phyloP scores from a whole-genome alignment of 2,797 vertebrate genomes.

The Cyprinella venusta region DNA sequence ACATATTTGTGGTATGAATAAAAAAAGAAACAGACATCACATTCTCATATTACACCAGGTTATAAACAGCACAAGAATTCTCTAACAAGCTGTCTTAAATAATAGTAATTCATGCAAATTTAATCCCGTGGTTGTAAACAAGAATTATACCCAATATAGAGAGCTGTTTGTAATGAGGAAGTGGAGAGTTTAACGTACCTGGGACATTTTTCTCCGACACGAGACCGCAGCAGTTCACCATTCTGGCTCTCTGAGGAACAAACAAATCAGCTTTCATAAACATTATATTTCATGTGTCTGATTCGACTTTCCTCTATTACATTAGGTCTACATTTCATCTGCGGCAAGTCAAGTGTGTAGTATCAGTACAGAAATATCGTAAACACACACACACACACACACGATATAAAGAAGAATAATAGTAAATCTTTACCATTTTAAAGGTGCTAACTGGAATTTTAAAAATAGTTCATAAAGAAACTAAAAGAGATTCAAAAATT shows the following conservation, averaged over 20 bases:
- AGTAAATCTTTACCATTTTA: neutral
- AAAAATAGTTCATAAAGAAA: neutral
- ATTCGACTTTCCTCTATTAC: neutral
- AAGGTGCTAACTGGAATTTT: neutral
- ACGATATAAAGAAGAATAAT: neutral
- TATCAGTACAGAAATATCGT: neutral
- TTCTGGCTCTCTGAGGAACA: slow-evolving; percentile 39
- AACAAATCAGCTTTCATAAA: neutral
- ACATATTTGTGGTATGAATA: too few species aligned
- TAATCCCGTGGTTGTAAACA: too few species aligned
- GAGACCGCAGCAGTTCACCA: slow-evolving; percentile 66
- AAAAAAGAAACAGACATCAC: too few species aligned
- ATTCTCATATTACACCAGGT: too few species aligned
- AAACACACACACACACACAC: neutral
- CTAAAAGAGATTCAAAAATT: too few species aligned
- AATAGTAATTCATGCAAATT: too few species aligned
- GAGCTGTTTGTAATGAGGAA: neutral
- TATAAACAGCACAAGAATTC: too few species aligned
- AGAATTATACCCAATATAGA: too few species aligned
- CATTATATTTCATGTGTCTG: neutral
- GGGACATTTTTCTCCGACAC: slow-evolving; percentile 59
- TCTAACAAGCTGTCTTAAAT: too few species aligned
- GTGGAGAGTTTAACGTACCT: slow-evolving; percentile 48
- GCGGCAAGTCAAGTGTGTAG: neutral
- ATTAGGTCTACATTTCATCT: neutral